Conservation (phyloP, 1,140 invertebrate species). For the Chionoecetes opilio region DNA sequence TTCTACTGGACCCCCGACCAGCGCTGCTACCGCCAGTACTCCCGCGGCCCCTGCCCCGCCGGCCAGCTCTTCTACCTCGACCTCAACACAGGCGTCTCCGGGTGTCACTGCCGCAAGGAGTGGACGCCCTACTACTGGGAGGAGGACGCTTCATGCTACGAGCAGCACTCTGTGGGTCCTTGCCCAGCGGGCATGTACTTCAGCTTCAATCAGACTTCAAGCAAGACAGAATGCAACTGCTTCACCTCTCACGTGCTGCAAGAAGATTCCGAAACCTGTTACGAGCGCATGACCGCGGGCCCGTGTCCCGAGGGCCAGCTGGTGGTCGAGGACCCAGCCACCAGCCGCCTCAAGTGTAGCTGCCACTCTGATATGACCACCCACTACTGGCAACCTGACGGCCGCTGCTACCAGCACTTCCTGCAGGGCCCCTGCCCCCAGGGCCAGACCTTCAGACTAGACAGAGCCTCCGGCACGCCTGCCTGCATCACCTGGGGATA, state of each 20-base stretch:
- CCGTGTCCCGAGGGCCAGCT: constrained; percentile 82
- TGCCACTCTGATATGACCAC: constrained; percentile 79
- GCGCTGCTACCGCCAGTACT: constrained; percentile 82
- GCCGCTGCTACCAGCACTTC: constrained; percentile 82
- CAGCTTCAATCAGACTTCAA: constrained; percentile 82
- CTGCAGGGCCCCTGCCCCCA: constrained; percentile 81
- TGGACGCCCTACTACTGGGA: constrained; percentile 82
- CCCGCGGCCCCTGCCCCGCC: constrained; percentile 81
- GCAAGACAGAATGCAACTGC: constrained; percentile 82
- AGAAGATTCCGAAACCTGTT: constrained; percentile 81
- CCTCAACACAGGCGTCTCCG: constrained; percentile 80
- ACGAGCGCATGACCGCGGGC: constrained; percentile 81
- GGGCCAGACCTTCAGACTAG: constrained; percentile 81
- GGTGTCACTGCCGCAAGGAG: constrained; percentile 81
- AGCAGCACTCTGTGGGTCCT: constrained; percentile 82
- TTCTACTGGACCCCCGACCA: constrained; percentile 82
- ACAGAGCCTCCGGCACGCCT: constrained; percentile 75
- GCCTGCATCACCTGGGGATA: constrained; percentile 81
- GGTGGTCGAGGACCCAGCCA: constrained; percentile 73
- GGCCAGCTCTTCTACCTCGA: constrained; percentile 82
- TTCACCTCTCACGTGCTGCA: constrained; percentile 82
- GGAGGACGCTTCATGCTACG: constrained; percentile 81
- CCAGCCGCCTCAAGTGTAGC: constrained; percentile 79
- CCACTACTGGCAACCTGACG: constrained; percentile 81
- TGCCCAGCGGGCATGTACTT: constrained; percentile 82